These are phyloP conservation scores for Steatornis caripensis DNA, from an alignment of 2,113 vertebrate species.

Conservation along the genomic window DNA sequence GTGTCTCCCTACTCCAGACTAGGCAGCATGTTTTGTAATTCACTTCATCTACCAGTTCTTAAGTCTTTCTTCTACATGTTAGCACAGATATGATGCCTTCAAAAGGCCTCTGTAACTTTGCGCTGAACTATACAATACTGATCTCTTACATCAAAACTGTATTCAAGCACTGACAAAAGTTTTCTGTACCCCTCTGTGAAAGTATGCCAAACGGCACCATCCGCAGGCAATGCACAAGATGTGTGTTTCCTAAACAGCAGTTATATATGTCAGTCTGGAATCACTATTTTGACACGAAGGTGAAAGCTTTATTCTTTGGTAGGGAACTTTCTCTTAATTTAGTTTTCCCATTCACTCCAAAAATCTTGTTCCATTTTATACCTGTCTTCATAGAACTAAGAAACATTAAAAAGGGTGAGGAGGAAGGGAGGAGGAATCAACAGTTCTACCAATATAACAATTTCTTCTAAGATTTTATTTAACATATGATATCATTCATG, in stretches of 20 bases:
- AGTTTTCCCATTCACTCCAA: background rate
- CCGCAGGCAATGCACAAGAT: background rate
- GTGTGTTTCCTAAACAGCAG: background rate
- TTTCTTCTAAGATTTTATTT: background rate
- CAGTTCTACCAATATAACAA: background rate
- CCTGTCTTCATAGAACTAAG: background rate
- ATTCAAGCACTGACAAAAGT: background rate
- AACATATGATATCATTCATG: background rate
- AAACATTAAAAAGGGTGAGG: background rate
- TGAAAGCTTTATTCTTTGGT: background rate
- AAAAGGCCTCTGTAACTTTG: background rate
- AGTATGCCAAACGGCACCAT: background rate
- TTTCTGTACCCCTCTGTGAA: background rate
- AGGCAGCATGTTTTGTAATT: background rate
- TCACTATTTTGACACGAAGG: background rate
- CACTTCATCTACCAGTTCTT: background rate
- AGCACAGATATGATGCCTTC: background rate
- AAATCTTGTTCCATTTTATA: background rate
- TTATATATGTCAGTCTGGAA: background rate
- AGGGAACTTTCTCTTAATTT: background rate
- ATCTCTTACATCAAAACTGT: background rate
- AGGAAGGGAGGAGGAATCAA: background rate
- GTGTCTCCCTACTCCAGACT: background rate
- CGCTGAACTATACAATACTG: background rate
- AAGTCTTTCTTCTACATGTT: background rate